phyloP scores from a whole-genome alignment of 2,888 invertebrate genomes.

The Lordiphosa fenestrarum region DNA sequence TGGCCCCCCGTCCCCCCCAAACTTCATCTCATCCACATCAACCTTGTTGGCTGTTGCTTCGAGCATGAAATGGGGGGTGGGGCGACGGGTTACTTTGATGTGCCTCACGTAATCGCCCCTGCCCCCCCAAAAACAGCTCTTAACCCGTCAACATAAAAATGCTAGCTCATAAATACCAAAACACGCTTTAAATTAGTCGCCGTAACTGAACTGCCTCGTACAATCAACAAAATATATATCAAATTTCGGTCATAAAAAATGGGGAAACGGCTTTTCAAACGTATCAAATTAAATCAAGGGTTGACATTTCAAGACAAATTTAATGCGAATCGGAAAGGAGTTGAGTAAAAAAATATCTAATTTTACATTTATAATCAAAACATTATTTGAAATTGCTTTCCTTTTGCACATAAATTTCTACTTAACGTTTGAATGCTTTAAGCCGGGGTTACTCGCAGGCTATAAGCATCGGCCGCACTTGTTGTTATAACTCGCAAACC shows the following conservation, averaged over 20 bases:
- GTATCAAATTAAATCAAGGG: background rate
- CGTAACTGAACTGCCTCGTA: background rate
- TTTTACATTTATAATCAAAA: no score
- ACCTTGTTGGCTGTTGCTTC: slow-evolving; percentile 36
- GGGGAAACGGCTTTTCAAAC: slow-evolving; percentile 6
- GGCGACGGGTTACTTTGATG: slow-evolving; percentile 68
- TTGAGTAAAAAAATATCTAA: no score
- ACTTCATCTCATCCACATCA: slow-evolving; percentile 16
- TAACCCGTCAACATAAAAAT: slow-evolving; percentile 45
- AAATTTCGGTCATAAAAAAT: slow-evolving; percentile 1
- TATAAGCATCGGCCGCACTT: no score
- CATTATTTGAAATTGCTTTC: no score
- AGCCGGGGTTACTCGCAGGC: no score
- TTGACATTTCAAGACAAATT: background rate
- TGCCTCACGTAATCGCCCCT: slow-evolving; percentile 51
- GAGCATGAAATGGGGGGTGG: slow-evolving; percentile 46
- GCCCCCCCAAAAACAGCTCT: slow-evolving; percentile 3
- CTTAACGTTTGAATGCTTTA: no score
- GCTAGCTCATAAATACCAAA: slow-evolving; percentile 33
- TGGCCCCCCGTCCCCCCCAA: no score
- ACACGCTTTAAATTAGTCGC: slow-evolving; percentile 29
- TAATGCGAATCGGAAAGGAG: no score
- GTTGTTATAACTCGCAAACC: no score
- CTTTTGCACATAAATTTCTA: no score
- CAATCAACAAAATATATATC: slow-evolving; percentile 1